Evolutionary conservation across 2,797 vertebrate species (phyloP), one percentile per base, ranked within the genome.

Genomic region (Hozukius guyotensis): DNA sequence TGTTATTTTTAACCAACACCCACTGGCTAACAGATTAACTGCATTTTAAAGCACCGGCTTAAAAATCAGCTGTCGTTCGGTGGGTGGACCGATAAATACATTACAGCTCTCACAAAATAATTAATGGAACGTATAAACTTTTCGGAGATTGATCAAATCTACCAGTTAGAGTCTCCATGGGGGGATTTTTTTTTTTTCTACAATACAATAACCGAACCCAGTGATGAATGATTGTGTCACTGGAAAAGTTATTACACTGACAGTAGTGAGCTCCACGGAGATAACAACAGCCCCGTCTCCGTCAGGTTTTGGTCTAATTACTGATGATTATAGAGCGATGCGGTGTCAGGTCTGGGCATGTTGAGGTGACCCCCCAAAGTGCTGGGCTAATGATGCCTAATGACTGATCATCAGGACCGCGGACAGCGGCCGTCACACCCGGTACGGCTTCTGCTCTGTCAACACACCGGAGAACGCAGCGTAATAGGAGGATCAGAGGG

Each of bases 281-380:
- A 83, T 57, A 77, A 75, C 68, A 75, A 9, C 46, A 25, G 36
- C 36, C 56, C 59, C 16, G n/a, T 84, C 78, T 82, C 72, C 57
- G 66, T 85, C 84, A 84, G 72, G 71, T 90, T 90, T 81, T 12
- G 32, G 57, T 81, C 55, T 87, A 85, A 91, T 91, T 90, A 85
- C 79, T 66, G 78, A 80, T 79, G 63, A 91, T 92, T 83, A 89
- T 4, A 36, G 64, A 85, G 78, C 78, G 78, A 86, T 70, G 70
- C 8, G 11, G 79, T 85, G 88, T 91, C 87, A 89, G 79, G 75
- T 36, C 64, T 60, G 84, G 80, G 70, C 83, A 85, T 59, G 81
- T 52, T 27, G 49, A 81, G 81, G 81, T 87, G 90, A 88, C 87
- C 76, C 73, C 82, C 79, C 10, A 22, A 81, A 81, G 85, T 11